Percentiles rank a stretch among this genome's conserved stretches.
These are phyloP conservation scores for Cremastinae sp. DNA, from an alignment of 2,888 invertebrate species.

Conservation along the genomic window DNA sequence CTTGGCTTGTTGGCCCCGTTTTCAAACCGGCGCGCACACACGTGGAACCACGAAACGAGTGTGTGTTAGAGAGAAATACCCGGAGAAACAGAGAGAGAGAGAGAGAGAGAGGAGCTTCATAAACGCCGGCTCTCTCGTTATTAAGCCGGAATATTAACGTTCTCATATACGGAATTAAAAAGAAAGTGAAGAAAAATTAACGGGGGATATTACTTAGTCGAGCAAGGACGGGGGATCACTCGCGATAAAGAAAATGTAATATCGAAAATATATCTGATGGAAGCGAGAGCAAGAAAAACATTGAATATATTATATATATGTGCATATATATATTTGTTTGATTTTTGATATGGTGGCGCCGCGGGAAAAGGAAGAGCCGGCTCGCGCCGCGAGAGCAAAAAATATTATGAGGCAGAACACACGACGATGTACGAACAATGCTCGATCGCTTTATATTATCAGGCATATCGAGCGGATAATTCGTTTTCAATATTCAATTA, in stretches of 20 bases:
- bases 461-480: slow-evolving; percentile 57
- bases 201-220: slow-evolving; percentile 23
- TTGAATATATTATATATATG: too few species aligned
- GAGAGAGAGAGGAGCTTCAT: slow-evolving; percentile 65
- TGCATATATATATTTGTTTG: too few species aligned
- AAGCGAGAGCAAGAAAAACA: too few species aligned
- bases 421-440: background rate
- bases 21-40: slow-evolving; percentile 62
- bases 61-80: too few species aligned
- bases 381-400: too few species aligned
- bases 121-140: slow-evolving; percentile 72
- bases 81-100: background rate
- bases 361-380: too few species aligned
- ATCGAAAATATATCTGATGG: too few species aligned
- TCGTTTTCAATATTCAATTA: slow-evolving; percentile 66
- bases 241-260: slow-evolving; percentile 2
- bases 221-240: slow-evolving; percentile 4
- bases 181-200: slow-evolving; percentile 48
- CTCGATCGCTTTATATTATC: slow-evolving; percentile 39
- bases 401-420: too few species aligned
- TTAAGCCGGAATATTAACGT: slow-evolving; percentile 76
- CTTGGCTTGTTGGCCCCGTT: slow-evolving; percentile 70
- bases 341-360: too few species aligned
- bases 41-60: slow-evolving; percentile 11
- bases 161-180: slow-evolving; percentile 66